Percentiles rank a stretch among this genome's conserved stretches.
Conservation (phyloP, 2,797 vertebrate species). For the Philypnodon macrostomus region DNA sequence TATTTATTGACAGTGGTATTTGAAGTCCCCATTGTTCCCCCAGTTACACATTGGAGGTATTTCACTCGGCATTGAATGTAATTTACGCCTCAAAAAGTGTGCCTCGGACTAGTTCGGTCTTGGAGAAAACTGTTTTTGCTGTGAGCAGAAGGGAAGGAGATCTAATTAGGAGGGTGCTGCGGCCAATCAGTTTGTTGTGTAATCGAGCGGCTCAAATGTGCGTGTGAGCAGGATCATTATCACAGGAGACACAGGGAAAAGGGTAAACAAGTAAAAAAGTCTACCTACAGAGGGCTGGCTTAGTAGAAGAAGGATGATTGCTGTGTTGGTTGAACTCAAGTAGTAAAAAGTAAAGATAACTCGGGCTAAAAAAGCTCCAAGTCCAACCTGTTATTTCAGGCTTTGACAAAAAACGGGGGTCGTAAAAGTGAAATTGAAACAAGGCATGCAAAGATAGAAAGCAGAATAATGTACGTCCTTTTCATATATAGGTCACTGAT, state of each 20-base stretch:
- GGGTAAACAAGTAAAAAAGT: slow-evolving; percentile 39
- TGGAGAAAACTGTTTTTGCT: slow-evolving; percentile 36
- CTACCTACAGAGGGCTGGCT: slow-evolving; percentile 6
- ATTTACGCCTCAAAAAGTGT: slow-evolving; percentile 51
- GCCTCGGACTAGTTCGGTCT: slow-evolving; percentile 40
- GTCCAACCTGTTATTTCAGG: slow-evolving; percentile 60
- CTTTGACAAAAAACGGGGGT: slow-evolving; percentile 28
- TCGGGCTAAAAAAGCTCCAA: slow-evolving; percentile 25
- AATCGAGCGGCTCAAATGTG: slow-evolving; percentile 51
- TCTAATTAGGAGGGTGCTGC: slow-evolving; percentile 58
- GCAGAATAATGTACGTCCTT: slow-evolving; percentile 15
- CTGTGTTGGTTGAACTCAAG: slow-evolving; percentile 37
- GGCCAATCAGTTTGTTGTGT: slow-evolving; percentile 60
- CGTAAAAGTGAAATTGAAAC: slow-evolving; percentile 40
- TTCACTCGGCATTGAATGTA: too few relatives aligned
- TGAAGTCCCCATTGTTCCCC: too few relatives aligned
- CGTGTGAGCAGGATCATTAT: slow-evolving; percentile 44
- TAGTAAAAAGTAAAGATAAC: slow-evolving; percentile 73
- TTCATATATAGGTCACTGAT: slow-evolving; percentile 18
- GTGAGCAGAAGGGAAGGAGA: slow-evolving; percentile 36
- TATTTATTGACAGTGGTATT: too few relatives aligned
- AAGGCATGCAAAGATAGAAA: slow-evolving; percentile 17
- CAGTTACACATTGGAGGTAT: too few relatives aligned
- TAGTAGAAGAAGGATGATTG: slow-evolving; percentile 30
- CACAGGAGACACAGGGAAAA: slow-evolving; percentile 35